phyloP scores from a whole-genome alignment of 2,113 vertebrate species.

The Trochalopteron elliotii region DNA sequence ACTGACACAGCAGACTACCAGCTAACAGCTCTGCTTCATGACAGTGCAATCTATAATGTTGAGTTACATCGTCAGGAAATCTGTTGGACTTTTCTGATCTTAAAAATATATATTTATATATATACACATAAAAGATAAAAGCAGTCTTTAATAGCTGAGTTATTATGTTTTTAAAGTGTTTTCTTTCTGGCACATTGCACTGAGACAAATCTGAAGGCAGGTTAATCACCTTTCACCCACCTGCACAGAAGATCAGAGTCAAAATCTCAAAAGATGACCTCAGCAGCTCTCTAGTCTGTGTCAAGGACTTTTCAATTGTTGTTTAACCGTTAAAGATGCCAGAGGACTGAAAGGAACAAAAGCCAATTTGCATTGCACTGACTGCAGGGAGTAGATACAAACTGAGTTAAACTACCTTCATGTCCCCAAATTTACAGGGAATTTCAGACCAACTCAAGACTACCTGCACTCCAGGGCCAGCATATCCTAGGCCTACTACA shows the following conservation, averaged over 20 bases:
- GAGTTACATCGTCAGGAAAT: not conserved
- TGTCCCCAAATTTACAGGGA: not conserved
- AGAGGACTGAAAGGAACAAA: not conserved
- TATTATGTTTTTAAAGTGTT: not conserved
- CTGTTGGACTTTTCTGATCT: not conserved
- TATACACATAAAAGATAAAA: not conserved
- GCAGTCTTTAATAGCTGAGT: not conserved
- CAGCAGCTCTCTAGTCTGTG: not conserved
- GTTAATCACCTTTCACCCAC: not conserved
- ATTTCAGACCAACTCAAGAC: not conserved
- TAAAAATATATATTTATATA: not conserved
- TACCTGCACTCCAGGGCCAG: not conserved
- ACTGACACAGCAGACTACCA: not conserved
- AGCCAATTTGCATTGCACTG: not conserved
- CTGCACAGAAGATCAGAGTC: not conserved
- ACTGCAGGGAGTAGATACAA: not conserved
- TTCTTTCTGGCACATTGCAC: not conserved
- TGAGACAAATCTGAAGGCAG: not conserved
- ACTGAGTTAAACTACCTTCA: not conserved
- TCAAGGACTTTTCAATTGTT: not conserved
- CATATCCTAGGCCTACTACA: not conserved
- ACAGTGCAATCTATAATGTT: not conserved
- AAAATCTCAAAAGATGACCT: not conserved
- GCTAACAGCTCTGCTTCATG: not conserved
- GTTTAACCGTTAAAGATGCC: not conserved